These are phyloP conservation scores for Pogonomyrmex barbatus DNA, from an alignment of 1,140 invertebrate genomes.

Conservation along the genomic window DNA sequence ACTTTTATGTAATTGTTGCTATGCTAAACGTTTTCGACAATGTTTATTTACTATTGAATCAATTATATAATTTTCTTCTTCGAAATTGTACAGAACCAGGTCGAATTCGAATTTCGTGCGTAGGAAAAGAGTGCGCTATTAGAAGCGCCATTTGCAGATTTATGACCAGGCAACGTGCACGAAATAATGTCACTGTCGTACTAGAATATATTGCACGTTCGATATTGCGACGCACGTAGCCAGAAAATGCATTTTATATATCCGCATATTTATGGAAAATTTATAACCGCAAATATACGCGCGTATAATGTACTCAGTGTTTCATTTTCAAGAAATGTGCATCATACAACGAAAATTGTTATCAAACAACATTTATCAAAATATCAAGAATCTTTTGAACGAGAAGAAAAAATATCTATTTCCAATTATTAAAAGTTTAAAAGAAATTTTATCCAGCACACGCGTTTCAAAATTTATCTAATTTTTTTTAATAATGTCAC, in stretches of 20 bases:
- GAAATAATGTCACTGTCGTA: slow-evolving; percentile 60
- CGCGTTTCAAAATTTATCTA: not conserved
- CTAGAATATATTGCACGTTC: slow-evolving; percentile 57
- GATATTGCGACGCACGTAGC: slow-evolving; percentile 59
- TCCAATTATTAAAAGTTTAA: not conserved
- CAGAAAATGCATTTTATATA: slow-evolving; percentile 60
- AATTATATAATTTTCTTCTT: not conserved
- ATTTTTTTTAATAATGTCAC: not conserved
- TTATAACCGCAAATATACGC: slow-evolving; percentile 47
- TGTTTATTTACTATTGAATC: not conserved
- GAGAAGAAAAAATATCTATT: not conserved
- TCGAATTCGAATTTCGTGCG: slow-evolving; percentile 24
- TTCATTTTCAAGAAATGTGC: not conserved
- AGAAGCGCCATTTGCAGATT: slow-evolving; percentile 54
- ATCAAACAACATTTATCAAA: not conserved
- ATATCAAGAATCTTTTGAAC: not conserved
- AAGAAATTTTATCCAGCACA: not conserved
- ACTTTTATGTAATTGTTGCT: not conserved
- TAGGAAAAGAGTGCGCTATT: slow-evolving; percentile 23
- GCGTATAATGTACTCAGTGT: slow-evolving; percentile 19
- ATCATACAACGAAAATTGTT: not conserved
- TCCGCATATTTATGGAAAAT: slow-evolving; percentile 55
- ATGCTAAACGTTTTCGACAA: not conserved
- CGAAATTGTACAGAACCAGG: not conserved
- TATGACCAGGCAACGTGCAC: slow-evolving; percentile 53